Conservation (phyloP, 2,113 vertebrate species). For the Bambusicola thoracicus region DNA sequence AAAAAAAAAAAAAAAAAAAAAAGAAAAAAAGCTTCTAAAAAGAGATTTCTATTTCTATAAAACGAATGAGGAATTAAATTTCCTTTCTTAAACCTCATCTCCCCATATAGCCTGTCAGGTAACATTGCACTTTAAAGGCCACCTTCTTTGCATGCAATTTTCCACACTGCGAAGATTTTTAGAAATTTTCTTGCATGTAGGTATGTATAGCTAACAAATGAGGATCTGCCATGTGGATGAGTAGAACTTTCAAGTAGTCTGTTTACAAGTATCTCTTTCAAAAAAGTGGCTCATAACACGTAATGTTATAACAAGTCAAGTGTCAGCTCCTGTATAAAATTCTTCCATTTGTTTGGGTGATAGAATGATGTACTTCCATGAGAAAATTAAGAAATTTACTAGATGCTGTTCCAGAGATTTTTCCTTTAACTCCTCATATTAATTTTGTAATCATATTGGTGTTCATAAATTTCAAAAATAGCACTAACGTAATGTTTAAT, state of each 20-base stretch:
- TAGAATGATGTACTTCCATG: neutral
- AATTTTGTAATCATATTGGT: neutral
- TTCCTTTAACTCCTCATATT: constrained; percentile 5
- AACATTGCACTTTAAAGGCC: constrained; percentile 21
- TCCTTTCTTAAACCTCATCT: constrained; percentile 1
- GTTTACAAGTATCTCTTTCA: constrained; percentile 35
- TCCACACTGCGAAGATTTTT: neutral
- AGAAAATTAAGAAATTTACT: neutral
- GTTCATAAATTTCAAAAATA: constrained; percentile 18
- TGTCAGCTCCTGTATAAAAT: constrained; percentile 9
- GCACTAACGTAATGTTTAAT: neutral
- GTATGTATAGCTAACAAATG: constrained; percentile 29
- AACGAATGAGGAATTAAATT: neutral
- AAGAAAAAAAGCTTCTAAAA: fast-evolving
- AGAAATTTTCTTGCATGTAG: neutral
- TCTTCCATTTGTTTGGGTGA: neutral
- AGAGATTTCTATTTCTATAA: neutral
- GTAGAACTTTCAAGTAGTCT: constrained; percentile 30
- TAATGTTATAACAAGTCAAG: constrained; percentile 38
- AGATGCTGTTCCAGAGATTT: neutral
- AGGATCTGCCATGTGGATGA: constrained; percentile 30
- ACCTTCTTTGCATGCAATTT: constrained; percentile 30
- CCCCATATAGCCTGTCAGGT: neutral
- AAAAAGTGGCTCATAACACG: neutral
- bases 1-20: fast-evolving